Conservation (phyloP, 2,113 vertebrate genomes). For the Anolis carolinensis region DNA sequence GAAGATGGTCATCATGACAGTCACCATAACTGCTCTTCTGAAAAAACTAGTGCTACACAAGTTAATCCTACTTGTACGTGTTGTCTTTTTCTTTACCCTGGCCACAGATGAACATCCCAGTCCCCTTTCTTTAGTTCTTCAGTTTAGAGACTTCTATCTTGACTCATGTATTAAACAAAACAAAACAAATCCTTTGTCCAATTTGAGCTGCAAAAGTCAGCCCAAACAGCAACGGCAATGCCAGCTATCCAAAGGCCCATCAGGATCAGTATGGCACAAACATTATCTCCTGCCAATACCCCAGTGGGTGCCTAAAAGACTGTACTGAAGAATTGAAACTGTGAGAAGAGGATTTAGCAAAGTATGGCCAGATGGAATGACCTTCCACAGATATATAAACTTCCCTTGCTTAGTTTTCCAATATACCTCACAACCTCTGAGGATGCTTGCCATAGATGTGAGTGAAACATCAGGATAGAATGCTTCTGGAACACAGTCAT, state of each 20-base stretch:
- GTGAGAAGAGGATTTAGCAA: slow-evolving; percentile 53
- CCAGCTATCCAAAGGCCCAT: not conserved
- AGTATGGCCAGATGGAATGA: slow-evolving; percentile 23
- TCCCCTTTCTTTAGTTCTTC: not conserved
- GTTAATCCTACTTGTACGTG: not conserved
- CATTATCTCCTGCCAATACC: not conserved
- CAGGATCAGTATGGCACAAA: not conserved
- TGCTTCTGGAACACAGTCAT: too few relatives aligned
- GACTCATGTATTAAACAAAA: not conserved
- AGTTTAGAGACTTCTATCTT: not conserved
- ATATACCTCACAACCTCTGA: too few relatives aligned
- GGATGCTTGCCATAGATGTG: too few relatives aligned
- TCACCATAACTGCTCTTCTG: not conserved
- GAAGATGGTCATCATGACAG: not conserved
- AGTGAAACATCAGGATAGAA: too few relatives aligned
- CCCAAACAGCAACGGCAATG: not conserved
- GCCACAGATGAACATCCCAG: too few relatives aligned
- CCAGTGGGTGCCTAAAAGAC: not conserved
- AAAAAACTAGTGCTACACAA: not conserved
- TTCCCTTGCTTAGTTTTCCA: too few relatives aligned
- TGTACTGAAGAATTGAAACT: slow-evolving; percentile 5
- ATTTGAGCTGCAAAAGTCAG: not conserved
- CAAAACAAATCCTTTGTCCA: too few relatives aligned
- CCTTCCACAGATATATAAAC: too few relatives aligned
- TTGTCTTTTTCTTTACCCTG: not conserved